These are phyloP conservation scores for Rousettus madagascariensis DNA, from an alignment of 2,797 vertebrate species.

Conservation along the genomic window DNA sequence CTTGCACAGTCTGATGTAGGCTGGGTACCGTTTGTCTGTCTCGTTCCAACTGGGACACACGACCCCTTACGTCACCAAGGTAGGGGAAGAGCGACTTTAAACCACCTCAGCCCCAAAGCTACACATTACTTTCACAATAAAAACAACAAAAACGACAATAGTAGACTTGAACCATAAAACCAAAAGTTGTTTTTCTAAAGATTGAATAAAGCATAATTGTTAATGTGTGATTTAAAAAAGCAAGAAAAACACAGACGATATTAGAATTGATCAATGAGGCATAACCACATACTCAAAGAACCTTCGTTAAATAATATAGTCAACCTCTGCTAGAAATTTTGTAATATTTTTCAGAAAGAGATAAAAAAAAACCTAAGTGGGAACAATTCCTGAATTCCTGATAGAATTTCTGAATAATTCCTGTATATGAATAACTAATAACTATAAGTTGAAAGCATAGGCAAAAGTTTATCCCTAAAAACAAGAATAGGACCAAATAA, in stretches of 20 bases:
- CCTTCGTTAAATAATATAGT: slow-evolving; percentile 14
- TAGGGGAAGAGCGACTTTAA: not conserved
- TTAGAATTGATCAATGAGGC: slow-evolving; percentile 14
- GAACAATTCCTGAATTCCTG: slow-evolving; percentile 23
- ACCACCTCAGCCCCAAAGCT: not conserved
- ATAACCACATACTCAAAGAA: not conserved
- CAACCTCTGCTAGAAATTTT: not conserved
- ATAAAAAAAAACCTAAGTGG: not conserved
- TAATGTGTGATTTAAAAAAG: slow-evolving; percentile 13
- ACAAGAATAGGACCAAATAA: not conserved
- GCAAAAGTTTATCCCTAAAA: not conserved
- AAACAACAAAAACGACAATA: not conserved
- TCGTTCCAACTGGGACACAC: not conserved
- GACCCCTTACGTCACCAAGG: not conserved
- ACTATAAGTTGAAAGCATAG: slow-evolving; percentile 14
- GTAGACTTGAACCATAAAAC: not conserved
- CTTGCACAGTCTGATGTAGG: not conserved
- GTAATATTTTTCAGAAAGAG: not conserved
- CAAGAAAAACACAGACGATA: not conserved
- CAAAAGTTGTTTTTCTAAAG: slow-evolving; percentile 17
- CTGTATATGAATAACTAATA: not conserved
- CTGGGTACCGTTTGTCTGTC: not conserved
- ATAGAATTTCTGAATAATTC: not conserved
- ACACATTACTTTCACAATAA: not conserved
- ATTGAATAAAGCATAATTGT: not conserved